Base-by-base conservation (phyloP, 2,888 invertebrate species). In the Apotomis betuletana region DNA sequence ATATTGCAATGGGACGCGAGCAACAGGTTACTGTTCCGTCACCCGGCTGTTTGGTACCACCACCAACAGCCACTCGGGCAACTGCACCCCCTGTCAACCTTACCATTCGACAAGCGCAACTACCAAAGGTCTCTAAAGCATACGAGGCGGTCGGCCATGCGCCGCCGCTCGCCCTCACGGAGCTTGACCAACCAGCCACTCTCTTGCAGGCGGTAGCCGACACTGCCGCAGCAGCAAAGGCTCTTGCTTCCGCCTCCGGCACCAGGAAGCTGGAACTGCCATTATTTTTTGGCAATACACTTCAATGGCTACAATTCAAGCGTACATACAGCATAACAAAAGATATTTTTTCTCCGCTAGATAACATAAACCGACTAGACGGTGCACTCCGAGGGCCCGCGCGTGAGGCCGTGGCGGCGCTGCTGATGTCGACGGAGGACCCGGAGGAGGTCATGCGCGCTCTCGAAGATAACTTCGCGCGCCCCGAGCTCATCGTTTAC, bases 251-350 rank as follows among this genome's bases (percentile, higher is more conserved):
- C 44, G 54, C 60, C 61, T 52, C 68, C 12, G n/a, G 61, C 41
- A n/a, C 27, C 12, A 67, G 49, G 8, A 67, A 59, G 41, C 5
- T 67, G 36, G 67, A 67, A 36, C 44, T 67, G 10, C 57, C 57
- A 13, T 41, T 13, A 15, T 67, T 67, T 67, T 59, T 36, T 12
- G 67, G 67, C 12, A 44, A 67, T 58, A 57, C 59, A 27, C 36
- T 51, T 3, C 58, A 67, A 51, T 67, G 67, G 67, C 49, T 67
- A 38, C 59, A 59, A 67, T 67, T 67, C 46, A 59, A 67, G 46
- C 67, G 67, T 36, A 67, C 46, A 13, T 58, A 59, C 15, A 58
- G 59, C 51, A 36, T 38, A 15, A 58, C 67, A 36, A 67, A 67
- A 59, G 15, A 15, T 5, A 51, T 10, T 58, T 67, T 51, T 59